Evolutionary conservation across 1,140 invertebrate species (phyloP).

Genomic region (Aphaenogaster ashmeadi): DNA sequence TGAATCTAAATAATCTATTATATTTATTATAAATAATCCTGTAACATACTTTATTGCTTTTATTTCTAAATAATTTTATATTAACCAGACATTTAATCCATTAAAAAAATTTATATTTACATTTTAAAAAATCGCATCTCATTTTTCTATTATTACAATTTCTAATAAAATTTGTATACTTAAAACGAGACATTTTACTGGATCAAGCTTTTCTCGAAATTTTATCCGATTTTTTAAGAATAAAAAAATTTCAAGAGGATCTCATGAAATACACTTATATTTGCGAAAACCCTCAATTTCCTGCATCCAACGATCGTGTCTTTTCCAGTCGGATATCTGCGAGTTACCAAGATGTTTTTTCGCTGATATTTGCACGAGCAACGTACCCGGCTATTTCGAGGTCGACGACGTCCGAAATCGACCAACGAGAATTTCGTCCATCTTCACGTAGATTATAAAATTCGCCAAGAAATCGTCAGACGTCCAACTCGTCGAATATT

Average conservation of each 20-base stretch:
- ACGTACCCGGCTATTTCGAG: background rate
- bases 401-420: background rate
- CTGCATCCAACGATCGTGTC: slow-evolving; percentile 8
- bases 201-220: background rate
- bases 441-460: slow-evolving; percentile 20
- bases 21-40: background rate
- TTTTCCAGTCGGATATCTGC: slow-evolving; percentile 10
- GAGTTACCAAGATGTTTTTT: slow-evolving; percentile 21
- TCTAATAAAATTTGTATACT: background rate
- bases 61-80: background rate
- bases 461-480: slow-evolving; percentile 10
- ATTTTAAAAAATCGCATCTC: background rate
- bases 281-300: slow-evolving; percentile 10
- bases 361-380: slow-evolving; percentile 21
- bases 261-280: slow-evolving; percentile 5
- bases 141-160: background rate
- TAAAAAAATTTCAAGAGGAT: background rate
- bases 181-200: background rate
- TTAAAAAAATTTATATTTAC: background rate
- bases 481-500: slow-evolving; percentile 63
- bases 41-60: background rate
- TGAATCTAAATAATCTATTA: background rate
- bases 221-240: background rate
- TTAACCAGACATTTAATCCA: background rate
- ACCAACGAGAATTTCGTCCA: slow-evolving; percentile 2